A percentile compares a stretch with the other conserved stretches of the same genome.
These are phyloP conservation scores for Narcine bancroftii DNA, from an alignment of 2,113 vertebrate species.

Conservation along the genomic window DNA sequence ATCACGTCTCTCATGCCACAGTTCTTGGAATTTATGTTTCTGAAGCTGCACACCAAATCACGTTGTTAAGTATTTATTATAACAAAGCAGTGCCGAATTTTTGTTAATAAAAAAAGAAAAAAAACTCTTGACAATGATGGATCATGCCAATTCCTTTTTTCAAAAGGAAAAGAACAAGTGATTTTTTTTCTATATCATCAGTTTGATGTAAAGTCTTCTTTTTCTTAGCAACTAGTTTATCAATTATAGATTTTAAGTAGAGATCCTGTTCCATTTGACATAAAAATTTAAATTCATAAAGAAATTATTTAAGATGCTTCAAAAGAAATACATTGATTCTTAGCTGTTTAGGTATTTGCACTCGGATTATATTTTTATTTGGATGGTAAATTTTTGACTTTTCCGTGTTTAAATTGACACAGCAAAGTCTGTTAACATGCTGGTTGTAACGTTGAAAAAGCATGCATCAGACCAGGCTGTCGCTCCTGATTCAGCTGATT, in stretches of 20 bases:
- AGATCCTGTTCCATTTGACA: neutral
- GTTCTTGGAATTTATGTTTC: neutral
- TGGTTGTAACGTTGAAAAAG: neutral
- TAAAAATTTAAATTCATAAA: neutral
- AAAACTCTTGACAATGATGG: slow-evolving; percentile 12
- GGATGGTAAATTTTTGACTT: neutral
- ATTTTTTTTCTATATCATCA: neutral
- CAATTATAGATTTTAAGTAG: slow-evolving; percentile 31
- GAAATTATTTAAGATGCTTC: neutral
- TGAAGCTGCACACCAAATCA: neutral
- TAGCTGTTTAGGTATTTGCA: neutral
- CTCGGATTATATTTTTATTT: neutral
- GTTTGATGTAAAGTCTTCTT: slow-evolving; percentile 10
- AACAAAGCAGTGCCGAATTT: slow-evolving; percentile 10
- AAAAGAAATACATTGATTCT: neutral
- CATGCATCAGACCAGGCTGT: neutral
- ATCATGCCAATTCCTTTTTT: slow-evolving; percentile 27
- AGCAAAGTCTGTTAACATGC: neutral
- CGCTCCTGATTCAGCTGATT: neutral
- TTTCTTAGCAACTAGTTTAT: neutral
- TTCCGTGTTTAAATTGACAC: neutral
- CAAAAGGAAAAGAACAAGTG: neutral
- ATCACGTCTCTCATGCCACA: neutral
- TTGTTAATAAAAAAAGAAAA: neutral
- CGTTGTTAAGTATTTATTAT: slow-evolving; percentile 28